A percentile compares a stretch with the other conserved stretches of the same genome.
Evolutionary conservation across 2,888 invertebrate genomes (phyloP).

Genomic region (Melinaea marsaeus): DNA sequence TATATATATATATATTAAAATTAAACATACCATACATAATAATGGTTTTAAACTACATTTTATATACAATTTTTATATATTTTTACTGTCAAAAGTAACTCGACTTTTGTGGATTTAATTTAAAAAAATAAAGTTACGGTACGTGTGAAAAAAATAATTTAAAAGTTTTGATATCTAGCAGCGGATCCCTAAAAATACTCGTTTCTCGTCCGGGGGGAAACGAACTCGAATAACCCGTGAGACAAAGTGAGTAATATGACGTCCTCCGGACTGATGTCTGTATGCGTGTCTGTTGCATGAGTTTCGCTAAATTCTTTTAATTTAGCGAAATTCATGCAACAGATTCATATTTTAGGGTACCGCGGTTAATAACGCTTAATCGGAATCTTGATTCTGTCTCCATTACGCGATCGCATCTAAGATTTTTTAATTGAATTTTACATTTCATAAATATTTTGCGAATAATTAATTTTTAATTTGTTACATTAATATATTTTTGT

Average conservation of each 20-base stretch:
- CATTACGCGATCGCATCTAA: constrained; percentile 26
- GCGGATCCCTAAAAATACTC: constrained; percentile 44
- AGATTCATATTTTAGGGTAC: constrained; percentile 32
- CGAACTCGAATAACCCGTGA: constrained; percentile 56
- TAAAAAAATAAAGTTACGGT: not conserved
- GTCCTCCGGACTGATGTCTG: constrained; percentile 35
- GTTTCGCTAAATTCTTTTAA: constrained; percentile 28
- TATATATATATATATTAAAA: too few species aligned
- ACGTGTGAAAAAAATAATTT: not conserved
- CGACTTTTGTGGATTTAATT: too few species aligned
- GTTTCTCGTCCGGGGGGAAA: constrained; percentile 54
- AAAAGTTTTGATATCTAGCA: constrained; percentile 22
- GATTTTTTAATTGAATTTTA: not conserved
- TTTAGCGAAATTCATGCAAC: too few species aligned
- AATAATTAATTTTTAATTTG: too few species aligned
- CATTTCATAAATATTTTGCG: not conserved
- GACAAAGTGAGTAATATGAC: constrained; percentile 48
- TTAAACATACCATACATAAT: too few species aligned
- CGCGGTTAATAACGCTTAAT: constrained; percentile 34
- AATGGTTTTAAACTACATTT: too few species aligned
- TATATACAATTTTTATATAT: too few species aligned
- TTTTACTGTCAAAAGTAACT: too few species aligned
- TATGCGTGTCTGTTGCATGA: constrained; percentile 31
- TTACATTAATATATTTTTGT: not conserved
- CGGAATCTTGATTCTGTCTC: constrained; percentile 22